A percentile compares a stretch with the other conserved stretches of the same genome.
Conservation (phyloP, 2,113 vertebrate species). For the Cisticola juncidis region DNA sequence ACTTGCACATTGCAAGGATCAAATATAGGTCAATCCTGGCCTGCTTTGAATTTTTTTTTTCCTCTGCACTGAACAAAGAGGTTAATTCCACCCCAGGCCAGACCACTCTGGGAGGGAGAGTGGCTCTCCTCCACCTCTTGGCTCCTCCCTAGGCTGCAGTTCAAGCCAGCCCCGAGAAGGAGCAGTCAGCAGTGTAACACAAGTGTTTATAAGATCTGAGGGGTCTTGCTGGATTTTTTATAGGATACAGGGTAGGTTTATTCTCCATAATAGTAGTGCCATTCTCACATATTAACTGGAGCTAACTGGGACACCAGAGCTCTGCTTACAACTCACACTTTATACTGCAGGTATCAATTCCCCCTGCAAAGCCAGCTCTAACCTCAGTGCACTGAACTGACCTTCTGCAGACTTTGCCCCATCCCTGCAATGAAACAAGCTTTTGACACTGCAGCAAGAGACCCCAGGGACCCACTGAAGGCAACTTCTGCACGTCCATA, state of each 20-base stretch:
- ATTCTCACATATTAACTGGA: neutral
- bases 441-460: neutral
- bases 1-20: neutral
- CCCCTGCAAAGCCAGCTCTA: neutral
- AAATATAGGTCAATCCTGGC: conserved; percentile 30
- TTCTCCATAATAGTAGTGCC: accelerated
- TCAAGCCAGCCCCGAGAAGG: neutral
- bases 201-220: neutral
- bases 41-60: neutral
- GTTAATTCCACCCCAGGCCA: neutral
- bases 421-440: neutral
- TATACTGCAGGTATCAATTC: accelerated
- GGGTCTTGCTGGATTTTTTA: neutral
- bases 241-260: neutral
- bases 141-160: neutral
- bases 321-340: neutral
- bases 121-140: neutral
- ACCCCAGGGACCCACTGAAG: neutral
- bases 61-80: conserved; percentile 8
- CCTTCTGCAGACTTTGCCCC: neutral
- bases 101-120: neutral
- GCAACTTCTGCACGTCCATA: neutral
- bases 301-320: neutral
- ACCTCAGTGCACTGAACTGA: neutral
- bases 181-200: neutral